Evolutionary conservation across 2,797 vertebrate species (phyloP).

Genomic region (Neosalanx taihuensis): DNA sequence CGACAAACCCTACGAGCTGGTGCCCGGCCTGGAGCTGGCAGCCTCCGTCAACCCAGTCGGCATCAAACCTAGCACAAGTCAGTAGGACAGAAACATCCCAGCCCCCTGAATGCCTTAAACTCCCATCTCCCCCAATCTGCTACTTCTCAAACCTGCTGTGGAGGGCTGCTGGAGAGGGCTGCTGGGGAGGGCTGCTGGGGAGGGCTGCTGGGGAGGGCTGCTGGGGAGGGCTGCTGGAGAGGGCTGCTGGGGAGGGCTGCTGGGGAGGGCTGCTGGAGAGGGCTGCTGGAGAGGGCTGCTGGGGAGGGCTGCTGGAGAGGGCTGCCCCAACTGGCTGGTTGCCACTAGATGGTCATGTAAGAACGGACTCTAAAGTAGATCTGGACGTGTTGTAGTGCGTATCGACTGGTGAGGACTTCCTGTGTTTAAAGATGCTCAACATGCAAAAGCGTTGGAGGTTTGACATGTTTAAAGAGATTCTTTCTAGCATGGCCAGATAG

Average conservation of each 20-base stretch:
- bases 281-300: neutral
- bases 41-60: constrained; percentile 87
- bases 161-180: neutral
- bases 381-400: neutral
- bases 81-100: constrained; percentile 74
- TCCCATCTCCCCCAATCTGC: constrained; percentile 47
- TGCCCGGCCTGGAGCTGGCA: constrained; percentile 92
- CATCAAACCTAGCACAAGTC: constrained; percentile 97
- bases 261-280: neutral
- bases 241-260: neutral
- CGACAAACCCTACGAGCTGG: constrained; percentile 95
- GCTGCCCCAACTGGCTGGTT: constrained; percentile 14
- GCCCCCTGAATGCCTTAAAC: constrained; percentile 34
- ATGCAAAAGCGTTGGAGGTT: neutral
- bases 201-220: neutral
- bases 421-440: too few relatives aligned
- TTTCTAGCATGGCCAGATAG: constrained; percentile 60
- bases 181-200: neutral
- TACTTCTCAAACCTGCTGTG: too few relatives aligned
- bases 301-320: neutral
- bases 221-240: neutral
- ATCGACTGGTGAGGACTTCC: too few relatives aligned
- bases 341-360: constrained; percentile 56
- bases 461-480: constrained; percentile 13
- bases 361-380: constrained; percentile 26